Percentiles rank a stretch among this genome's conserved stretches.
These are phyloP conservation scores for Bellardia pandia DNA, from an alignment of 2,888 invertebrate species.

Conservation along the genomic window DNA sequence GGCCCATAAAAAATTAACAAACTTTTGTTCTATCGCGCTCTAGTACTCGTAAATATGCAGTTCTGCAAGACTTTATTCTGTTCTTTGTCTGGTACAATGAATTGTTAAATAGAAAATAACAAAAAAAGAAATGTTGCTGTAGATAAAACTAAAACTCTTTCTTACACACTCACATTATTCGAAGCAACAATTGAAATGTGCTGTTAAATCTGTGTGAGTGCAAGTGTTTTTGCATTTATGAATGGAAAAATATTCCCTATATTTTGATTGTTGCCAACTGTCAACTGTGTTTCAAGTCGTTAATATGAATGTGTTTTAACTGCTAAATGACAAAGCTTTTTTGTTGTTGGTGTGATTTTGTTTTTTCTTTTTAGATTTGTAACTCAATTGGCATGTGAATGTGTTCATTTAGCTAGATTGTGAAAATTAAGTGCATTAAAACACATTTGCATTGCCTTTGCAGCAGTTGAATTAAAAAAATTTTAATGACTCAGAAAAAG, in stretches of 20 bases:
- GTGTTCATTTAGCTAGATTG: not conserved
- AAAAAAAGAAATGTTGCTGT: not conserved
- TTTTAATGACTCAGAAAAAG: not conserved
- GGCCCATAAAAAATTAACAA: constrained; percentile 13
- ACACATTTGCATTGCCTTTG: not conserved
- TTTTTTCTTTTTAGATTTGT: not conserved
- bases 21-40: not conserved
- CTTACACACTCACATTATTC: not conserved
- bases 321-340: not conserved
- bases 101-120: constrained; percentile 12
- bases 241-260: not conserved
- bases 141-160: constrained; percentile 2
- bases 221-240: constrained; percentile 13
- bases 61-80: not conserved
- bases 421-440: not conserved
- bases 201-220: not conserved
- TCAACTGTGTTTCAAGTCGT: not conserved
- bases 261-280: not conserved
- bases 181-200: not conserved
- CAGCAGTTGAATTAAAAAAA: not conserved
- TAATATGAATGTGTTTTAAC: not conserved
- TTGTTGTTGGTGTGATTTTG: not conserved
- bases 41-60: not conserved
- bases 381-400: not conserved
- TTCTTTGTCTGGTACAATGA: constrained; percentile 1